These are phyloP conservation scores for Caranx ignobilis DNA, from an alignment of 2,113 vertebrate genomes.

Conservation along the genomic window DNA sequence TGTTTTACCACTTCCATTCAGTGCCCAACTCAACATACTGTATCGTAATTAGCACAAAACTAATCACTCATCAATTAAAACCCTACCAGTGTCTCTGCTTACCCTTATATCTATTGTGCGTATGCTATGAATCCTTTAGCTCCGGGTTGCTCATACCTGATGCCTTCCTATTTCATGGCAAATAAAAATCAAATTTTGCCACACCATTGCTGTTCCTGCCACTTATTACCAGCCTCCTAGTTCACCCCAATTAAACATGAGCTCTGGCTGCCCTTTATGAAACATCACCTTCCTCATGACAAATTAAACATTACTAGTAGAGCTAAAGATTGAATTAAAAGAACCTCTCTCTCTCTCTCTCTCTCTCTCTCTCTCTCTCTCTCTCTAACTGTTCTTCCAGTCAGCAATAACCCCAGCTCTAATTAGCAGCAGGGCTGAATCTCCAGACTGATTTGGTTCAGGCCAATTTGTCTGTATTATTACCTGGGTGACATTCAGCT, in stretches of 20 bases:
- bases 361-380: constrained; percentile 9
- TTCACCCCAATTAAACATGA: constrained; percentile 76
- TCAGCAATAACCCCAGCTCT: constrained; percentile 67
- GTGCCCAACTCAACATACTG: neutral
- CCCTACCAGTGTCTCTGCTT: neutral
- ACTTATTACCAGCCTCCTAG: constrained; percentile 41
- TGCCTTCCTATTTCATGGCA: constrained; percentile 40
- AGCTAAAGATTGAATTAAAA: constrained; percentile 71
- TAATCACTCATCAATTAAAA: neutral
- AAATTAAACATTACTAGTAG: constrained; percentile 77
- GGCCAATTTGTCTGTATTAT: constrained; percentile 72
- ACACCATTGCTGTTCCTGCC: constrained; percentile 31
- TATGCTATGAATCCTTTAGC: constrained; percentile 16
- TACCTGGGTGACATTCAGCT: constrained; percentile 71
- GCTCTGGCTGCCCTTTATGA: constrained; percentile 71
- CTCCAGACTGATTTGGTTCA: constrained; percentile 68
- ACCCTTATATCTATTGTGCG: neutral
- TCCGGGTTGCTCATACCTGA: constrained; percentile 15
- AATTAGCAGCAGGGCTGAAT: constrained; percentile 71
- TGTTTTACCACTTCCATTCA: neutral
- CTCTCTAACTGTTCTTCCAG: constrained; percentile 45
- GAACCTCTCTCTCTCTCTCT: neutral
- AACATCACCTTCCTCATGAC: constrained; percentile 68
- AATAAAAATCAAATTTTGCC: constrained; percentile 58
- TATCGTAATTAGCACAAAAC: neutral